Base-by-base conservation (phyloP, 2,888 invertebrate species). In the Philonicus albiceps region DNA sequence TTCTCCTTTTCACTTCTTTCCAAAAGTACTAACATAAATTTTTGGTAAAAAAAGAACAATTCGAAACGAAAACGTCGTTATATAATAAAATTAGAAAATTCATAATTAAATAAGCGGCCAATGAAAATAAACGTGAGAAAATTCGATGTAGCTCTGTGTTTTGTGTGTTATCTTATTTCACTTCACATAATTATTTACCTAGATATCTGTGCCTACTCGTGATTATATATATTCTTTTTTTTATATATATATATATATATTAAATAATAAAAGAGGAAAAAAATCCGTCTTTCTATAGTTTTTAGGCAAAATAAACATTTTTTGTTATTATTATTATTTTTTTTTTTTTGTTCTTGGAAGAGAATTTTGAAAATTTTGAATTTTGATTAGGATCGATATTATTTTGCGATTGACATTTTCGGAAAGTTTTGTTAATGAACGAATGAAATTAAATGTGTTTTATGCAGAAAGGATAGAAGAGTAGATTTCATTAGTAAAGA, bases 331-430 rank as follows among this genome's bases (percentile, higher is more conserved):
- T n/a, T n/a, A n/a, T n/a, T n/a, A n/a, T n/a, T n/a, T n/a, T n/a
- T n/a, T n/a, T 40, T 73, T 73, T 31, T 74, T 74, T 74, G 11
- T 74, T 85, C 30, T 86, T 74, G 30, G 55, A 64, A 86, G 37
- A 86, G 5, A 83, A 85, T 55, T 83, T 72, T 37, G 40, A 73
- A 86, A 85, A 86, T 72, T 83, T 86, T 73, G 55, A 85, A 85
- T 81, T 83, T 74, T 74, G 74, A 87, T 84, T 64, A 78, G 85
- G 55, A 87, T 78, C 53, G 40, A 40, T 73, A 80, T 53, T 80
- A 86, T 40, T 88, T 86, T 86, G 84, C 72, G 86, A 85, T 85
- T 86, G 81, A 85, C 76, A 83, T 55, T 74, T 87, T 87, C 87
- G 86, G 84, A 84, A 86, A 85, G 86, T 87, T 87, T 88, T 86